phyloP scores from a whole-genome alignment of 2,113 vertebrate genomes.

The Galbula dea region DNA sequence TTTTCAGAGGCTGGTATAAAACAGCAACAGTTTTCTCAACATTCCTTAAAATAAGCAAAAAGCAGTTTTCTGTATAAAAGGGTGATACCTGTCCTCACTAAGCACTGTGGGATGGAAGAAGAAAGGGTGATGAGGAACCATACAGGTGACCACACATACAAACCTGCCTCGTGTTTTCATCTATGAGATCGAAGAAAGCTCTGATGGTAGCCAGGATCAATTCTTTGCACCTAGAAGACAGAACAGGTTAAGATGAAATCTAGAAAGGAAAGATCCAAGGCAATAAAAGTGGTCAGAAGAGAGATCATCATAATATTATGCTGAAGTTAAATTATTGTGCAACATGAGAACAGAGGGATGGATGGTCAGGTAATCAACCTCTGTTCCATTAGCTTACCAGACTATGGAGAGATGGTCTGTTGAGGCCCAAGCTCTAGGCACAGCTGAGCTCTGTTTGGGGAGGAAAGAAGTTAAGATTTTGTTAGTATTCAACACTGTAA shows the following conservation, averaged over 20 bases:
- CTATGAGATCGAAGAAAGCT: slow-evolving; percentile 92
- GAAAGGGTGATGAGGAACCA: background rate
- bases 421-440: slow-evolving; percentile 93
- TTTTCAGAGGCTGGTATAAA: background rate
- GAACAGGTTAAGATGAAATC: background rate
- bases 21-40: background rate
- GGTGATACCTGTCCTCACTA: background rate
- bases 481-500: background rate
- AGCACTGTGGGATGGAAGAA: background rate
- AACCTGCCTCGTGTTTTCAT: slow-evolving; percentile 91
- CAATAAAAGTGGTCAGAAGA: background rate
- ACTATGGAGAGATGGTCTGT: slow-evolving; percentile 97
- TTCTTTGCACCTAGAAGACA: slow-evolving; percentile 89
- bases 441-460: slow-evolving; percentile 82
- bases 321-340: background rate
- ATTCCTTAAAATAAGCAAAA: background rate
- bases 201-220: slow-evolving; percentile 89
- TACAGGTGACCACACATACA: slow-evolving; percentile 7
- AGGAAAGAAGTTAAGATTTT: background rate
- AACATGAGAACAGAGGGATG: background rate
- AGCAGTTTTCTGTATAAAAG: background rate
- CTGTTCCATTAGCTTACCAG: slow-evolving; percentile 77
- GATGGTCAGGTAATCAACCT: background rate
- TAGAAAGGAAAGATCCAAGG: background rate
- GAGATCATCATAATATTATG: background rate